These are phyloP conservation scores for Pycnomerus fuliginosus DNA, from an alignment of 2,888 invertebrate genomes.

Conservation along the genomic window DNA sequence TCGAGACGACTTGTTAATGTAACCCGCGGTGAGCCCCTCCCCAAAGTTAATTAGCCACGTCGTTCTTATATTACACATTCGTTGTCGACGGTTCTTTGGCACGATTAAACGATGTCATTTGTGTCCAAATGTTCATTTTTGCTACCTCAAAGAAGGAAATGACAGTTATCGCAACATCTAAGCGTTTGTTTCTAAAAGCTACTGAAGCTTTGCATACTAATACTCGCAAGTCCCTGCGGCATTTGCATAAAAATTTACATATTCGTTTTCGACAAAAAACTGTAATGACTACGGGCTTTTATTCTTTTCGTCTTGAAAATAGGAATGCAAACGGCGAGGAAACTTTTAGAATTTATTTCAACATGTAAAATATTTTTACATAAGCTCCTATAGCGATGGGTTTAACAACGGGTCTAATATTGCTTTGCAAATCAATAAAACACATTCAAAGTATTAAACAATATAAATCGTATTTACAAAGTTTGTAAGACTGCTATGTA, in stretches of 20 bases:
- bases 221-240: conserved; percentile 25
- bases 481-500: conserved; percentile 27
- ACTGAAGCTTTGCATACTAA: conserved; percentile 41
- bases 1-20: conserved; percentile 31
- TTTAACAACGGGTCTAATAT: conserved; percentile 39
- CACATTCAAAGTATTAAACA: conserved; percentile 11
- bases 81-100: conserved; percentile 14
- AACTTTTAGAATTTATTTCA: conserved; percentile 33
- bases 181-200: conserved; percentile 36
- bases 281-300: conserved; percentile 8
- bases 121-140: conserved; percentile 43
- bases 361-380: conserved; percentile 40
- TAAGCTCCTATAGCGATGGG: conserved; percentile 33
- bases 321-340: neutral
- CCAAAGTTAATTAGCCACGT: conserved; percentile 36
- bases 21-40: conserved; percentile 3
- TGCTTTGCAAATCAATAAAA: conserved; percentile 38
- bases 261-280: conserved; percentile 27
- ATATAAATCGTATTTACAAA: conserved; percentile 19
- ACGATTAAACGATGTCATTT: conserved; percentile 36
- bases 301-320: neutral
- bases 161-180: conserved; percentile 43
- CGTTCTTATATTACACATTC: conserved; percentile 30
- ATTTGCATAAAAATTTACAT: conserved; percentile 42
- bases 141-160: conserved; percentile 39